These are phyloP conservation scores for Microtus ochrogaster DNA, from an alignment of 2,113 vertebrate species.

Conservation along the genomic window DNA sequence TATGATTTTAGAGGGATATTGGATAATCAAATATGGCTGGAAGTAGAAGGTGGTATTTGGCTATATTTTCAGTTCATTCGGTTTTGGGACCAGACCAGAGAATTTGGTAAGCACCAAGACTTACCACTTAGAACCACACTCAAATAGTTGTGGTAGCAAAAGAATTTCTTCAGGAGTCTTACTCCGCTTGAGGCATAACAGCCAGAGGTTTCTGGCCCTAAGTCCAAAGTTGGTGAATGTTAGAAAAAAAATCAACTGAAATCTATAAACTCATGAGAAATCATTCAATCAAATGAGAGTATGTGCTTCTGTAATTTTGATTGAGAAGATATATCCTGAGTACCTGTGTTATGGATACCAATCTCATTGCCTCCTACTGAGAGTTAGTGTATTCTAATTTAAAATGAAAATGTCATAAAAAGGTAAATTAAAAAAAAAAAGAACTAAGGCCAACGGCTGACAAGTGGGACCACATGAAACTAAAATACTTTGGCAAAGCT, in stretches of 20 bases:
- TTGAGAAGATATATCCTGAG: neutral
- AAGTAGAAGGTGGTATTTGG: constrained; percentile 62
- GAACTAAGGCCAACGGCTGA: too few species aligned
- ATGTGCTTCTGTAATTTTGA: constrained; percentile 38
- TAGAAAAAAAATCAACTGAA: constrained; percentile 49
- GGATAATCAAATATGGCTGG: constrained; percentile 44
- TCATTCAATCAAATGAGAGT: constrained; percentile 11
- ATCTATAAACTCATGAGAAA: constrained; percentile 50
- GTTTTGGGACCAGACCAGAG: constrained; percentile 65
- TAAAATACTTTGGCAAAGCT: too few species aligned
- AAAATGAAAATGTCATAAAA: constrained; percentile 7
- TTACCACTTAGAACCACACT: constrained; percentile 56
- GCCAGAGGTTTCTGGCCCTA: constrained; percentile 65
- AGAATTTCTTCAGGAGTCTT: constrained; percentile 73
- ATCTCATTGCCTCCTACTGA: neutral
- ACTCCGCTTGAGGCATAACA: constrained; percentile 64
- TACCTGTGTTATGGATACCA: neutral
- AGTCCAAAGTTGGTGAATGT: constrained; percentile 63
- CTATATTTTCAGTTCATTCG: constrained; percentile 59
- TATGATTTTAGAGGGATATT: constrained; percentile 54
- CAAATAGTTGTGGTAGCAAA: constrained; percentile 75
- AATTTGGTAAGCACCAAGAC: constrained; percentile 68
- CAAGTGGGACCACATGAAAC: too few species aligned
- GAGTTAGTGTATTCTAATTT: constrained; percentile 47
- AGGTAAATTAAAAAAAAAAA: neutral